A percentile compares a stretch with the other conserved stretches of the same genome.
Evolutionary conservation across 2,888 invertebrate genomes (phyloP).

Genomic region (Drosophila pseudotakahashii): DNA sequence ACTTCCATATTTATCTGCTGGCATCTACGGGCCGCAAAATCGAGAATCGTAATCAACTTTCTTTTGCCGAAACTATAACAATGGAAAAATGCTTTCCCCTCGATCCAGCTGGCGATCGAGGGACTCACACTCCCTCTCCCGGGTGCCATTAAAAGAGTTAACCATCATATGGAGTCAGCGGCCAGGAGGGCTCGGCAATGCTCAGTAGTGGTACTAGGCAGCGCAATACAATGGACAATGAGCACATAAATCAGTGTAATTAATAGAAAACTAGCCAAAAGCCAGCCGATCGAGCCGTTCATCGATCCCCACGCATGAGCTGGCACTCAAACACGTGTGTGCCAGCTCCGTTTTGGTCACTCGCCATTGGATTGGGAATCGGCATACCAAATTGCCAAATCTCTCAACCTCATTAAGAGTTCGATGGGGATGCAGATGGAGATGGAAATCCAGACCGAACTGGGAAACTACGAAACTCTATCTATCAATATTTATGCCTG

Average conservation of each 20-base stretch:
- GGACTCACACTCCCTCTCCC: conserved; percentile 21
- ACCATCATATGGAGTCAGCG: conserved; percentile 61
- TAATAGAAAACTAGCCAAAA: conserved; percentile 86
- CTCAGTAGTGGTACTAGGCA: conserved; percentile 30
- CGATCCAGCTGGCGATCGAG: conserved; percentile 53
- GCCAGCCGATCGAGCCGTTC: conserved; percentile 12
- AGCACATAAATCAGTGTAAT: conserved; percentile 97
- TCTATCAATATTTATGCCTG: conserved; percentile 25
- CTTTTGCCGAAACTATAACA: conserved; percentile 51
- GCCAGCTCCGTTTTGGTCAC: conserved; percentile 30
- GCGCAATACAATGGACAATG: conserved; percentile 92
- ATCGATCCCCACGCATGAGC: conserved; percentile 40
- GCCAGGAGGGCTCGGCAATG: conserved; percentile 1
- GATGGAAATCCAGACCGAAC: not conserved
- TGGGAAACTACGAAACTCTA: conserved; percentile 17
- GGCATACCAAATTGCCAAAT: conserved; percentile 30
- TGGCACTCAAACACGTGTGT: conserved; percentile 49
- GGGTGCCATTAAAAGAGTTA: conserved; percentile 63
- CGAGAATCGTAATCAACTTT: conserved; percentile 52
- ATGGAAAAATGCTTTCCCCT: conserved; percentile 63
- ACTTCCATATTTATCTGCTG: conserved; percentile 39
- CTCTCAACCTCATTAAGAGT: conserved; percentile 32
- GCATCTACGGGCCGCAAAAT: conserved; percentile 16
- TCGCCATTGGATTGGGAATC: conserved; percentile 2
- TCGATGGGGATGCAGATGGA: not conserved